Base-by-base conservation (phyloP, 2,888 invertebrate genomes). In the Camptogramma bilineatum region DNA sequence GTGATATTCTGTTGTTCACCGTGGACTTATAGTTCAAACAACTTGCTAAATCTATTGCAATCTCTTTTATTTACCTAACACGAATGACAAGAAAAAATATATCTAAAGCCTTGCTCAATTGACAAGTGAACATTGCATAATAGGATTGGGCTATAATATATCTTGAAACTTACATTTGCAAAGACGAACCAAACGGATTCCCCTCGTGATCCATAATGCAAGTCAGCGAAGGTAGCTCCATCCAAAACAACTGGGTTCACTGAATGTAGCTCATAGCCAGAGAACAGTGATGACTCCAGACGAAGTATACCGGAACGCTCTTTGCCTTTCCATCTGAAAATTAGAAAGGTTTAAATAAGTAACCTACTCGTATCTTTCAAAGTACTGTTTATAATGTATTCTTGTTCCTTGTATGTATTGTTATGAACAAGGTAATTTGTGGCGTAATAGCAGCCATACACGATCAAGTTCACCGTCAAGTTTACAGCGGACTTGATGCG, bases 101-200 rank as follows among this genome's bases (percentile, higher is more conserved):
- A 24, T 24, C 24, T 24, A 24, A 24, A 24, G 24, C 24, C 24
- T 24, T 24, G 3, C 24, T 24, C 3, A 24, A 24, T 4, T n/a
- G n/a, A n/a, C n/a, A n/a, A n/a, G n/a, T n/a, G n/a, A n/a, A n/a
- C n/a, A n/a, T n/a, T n/a, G n/a, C n/a, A n/a, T n/a, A n/a, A n/a
- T n/a, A n/a, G n/a, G n/a, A n/a, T n/a, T n/a, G n/a, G n/a, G n/a
- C n/a, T n/a, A n/a, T n/a, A n/a, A n/a, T n/a, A n/a, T 16, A 7
- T 55, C 18, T 5, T 2, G 10, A 42, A 63, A 91, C 94, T 93
- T 81, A 95, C 94, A 78, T 95, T 95, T 18, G 94, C 94, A 80
- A 95, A 95, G 50, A 95, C 94, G 80, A 95, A 95, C 95, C 95
- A 95, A 9, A 95, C 89, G 9, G 94, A 94, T 76, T 95, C 95